A percentile compares a stretch with the other conserved stretches of the same genome.
Evolutionary conservation across 2,797 vertebrate species (phyloP).

Genomic region (Anas capensis): DNA sequence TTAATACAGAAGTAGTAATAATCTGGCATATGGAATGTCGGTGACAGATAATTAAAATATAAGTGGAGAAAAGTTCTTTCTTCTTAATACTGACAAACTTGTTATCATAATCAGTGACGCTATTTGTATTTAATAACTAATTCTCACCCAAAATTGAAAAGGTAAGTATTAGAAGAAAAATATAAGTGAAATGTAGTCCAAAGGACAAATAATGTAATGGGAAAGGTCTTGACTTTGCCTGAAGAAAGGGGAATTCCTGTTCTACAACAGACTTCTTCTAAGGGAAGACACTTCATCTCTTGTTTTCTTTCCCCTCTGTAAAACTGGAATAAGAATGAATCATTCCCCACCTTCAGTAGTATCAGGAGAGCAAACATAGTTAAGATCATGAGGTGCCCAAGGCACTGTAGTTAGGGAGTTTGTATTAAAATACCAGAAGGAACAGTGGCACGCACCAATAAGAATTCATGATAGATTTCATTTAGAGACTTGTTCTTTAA

Average conservation of each 20-base stretch:
- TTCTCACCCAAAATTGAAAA: background rate
- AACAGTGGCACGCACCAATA: background rate
- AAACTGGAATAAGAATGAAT: background rate
- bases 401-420: background rate
- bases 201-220: background rate
- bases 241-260: background rate
- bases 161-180: background rate
- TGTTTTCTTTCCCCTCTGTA: background rate
- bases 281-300: background rate
- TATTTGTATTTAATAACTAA: background rate
- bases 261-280: background rate
- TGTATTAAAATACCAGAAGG: background rate
- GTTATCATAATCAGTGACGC: background rate
- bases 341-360: background rate
- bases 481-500: background rate
- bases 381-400: background rate
- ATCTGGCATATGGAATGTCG: background rate
- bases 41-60: no score
- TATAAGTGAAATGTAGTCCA: background rate
- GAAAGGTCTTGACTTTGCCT: background rate
- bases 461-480: background rate
- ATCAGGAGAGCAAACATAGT: background rate
- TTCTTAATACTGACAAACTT: background rate
- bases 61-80: background rate
- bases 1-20: background rate